Base-by-base conservation (phyloP, 2,888 invertebrate species). In the Cryptocephalus primarius region DNA sequence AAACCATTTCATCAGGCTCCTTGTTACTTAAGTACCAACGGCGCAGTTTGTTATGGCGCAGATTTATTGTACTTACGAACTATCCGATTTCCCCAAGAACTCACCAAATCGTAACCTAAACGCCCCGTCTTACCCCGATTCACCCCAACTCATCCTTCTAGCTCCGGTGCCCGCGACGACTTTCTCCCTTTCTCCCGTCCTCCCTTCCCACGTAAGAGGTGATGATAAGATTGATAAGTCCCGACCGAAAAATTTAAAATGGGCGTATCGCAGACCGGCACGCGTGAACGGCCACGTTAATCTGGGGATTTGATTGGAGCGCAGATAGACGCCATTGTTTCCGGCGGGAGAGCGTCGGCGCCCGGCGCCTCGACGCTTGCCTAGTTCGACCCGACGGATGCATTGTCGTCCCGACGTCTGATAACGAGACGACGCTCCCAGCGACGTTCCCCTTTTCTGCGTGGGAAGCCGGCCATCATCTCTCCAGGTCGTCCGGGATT, bases 311-410 rank as follows among this genome's bases (percentile, higher is more conserved):
- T 58, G 60, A 69, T 70, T 70, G 70, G 70, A 53, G 55, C 57
- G 55, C 48, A 55, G 50, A 49, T 51, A 55, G 69, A 61, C 69
- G 69, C 69, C 70, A 69, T 69, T 70, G 69, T 69, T 67, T 78
- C 71, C 70, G 71, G 50, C 66, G 53, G 51, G 55, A 63, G 55
- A 59, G 67, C 67, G 68, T 51, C 67, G 68, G 66, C 68, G 68
- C 68, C 63, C 56, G 55, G 53, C 50, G 51, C 75, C 64, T 62
- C 72, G 76, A 75, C 71, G 77, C 74, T 74, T 75, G 77, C 74
- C 78, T 75, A 75, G 76, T 75, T 66, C 77, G 78, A 67, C 75
- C 74, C 75, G 75, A 54, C 68, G 66, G 11, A 4, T 72, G 73
- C 77, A 76, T 75, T 65, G 60, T 55, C 65, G 66, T 64, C 63